Evolutionary conservation across 2,888 invertebrate genomes (phyloP).

Genomic region (Xanthostigma xanthostigma): DNA sequence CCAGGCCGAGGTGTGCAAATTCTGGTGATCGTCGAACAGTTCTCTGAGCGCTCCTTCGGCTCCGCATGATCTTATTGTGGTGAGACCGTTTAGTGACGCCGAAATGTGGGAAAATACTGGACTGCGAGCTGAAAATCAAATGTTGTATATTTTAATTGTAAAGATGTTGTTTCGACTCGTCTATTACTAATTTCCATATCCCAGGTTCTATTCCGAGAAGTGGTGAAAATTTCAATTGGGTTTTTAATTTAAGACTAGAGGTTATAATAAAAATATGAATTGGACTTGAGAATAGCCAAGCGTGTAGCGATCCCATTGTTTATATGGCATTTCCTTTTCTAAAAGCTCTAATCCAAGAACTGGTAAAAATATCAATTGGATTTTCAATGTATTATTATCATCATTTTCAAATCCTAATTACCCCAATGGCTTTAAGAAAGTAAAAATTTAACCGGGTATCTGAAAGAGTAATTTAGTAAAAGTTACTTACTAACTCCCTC

Average conservation of each 20-base stretch:
- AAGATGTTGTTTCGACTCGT: no score
- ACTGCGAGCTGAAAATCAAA: constrained; percentile 24
- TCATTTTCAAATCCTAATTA: not conserved
- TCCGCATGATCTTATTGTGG: constrained; percentile 31
- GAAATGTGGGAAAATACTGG: constrained; percentile 35
- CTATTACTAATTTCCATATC: no score
- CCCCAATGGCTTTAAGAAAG: not conserved
- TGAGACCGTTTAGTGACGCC: constrained; percentile 32
- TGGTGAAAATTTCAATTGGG: no score
- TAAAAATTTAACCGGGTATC: not conserved
- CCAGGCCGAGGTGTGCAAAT: constrained; percentile 23
- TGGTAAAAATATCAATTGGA: no score
- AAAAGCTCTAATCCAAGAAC: no score
- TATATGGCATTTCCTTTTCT: no score
- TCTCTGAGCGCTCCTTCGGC: constrained; percentile 24
- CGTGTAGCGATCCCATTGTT: no score
- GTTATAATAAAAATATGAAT: no score
- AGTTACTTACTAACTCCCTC: constrained; percentile 36
- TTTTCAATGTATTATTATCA: not conserved
- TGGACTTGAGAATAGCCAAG: no score
- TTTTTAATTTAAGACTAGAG: no score
- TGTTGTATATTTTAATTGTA: no score
- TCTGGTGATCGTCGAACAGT: constrained; percentile 24
- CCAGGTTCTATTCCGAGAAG: no score
- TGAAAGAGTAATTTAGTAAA: not conserved